Conservation (phyloP, 2,797 vertebrate species). For the Hypotaenidia okinawae region DNA sequence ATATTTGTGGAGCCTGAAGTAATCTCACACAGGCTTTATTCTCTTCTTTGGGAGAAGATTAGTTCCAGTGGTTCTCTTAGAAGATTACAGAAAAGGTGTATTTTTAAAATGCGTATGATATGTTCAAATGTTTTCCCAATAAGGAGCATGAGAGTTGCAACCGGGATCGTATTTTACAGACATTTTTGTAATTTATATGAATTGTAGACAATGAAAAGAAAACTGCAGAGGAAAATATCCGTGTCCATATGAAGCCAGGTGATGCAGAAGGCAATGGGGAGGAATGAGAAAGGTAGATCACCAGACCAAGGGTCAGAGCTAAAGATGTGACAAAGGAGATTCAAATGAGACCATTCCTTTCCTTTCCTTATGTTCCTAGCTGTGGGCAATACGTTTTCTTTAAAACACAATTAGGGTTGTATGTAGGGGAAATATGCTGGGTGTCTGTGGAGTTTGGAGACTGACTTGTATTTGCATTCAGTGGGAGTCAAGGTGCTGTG, state of each 20-base stretch:
- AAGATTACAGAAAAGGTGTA: not conserved
- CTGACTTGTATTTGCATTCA: not conserved
- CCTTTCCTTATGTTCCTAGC: not conserved
- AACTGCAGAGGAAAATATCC: not conserved
- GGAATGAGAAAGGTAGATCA: not conserved
- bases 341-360: not conserved
- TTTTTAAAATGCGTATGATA: not conserved
- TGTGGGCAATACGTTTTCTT: not conserved
- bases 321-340: not conserved
- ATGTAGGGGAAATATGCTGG: not conserved
- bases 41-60: conserved; percentile 19
- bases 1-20: conserved; percentile 37
- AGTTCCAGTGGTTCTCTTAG: conserved; percentile 27
- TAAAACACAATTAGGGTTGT: not conserved
- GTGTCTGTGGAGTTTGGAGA: not conserved
- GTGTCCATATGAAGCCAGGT: not conserved
- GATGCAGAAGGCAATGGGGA: not conserved
- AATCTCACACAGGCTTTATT: conserved; percentile 16
- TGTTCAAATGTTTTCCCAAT: not conserved
- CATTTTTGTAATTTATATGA: not conserved
- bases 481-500: not conserved
- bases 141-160: not conserved
- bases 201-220: not conserved
- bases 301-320: not conserved
- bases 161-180: not conserved